Evolutionary conservation across 2,888 invertebrate species (phyloP).

Genomic region (Listrodromus nycthemerus): DNA sequence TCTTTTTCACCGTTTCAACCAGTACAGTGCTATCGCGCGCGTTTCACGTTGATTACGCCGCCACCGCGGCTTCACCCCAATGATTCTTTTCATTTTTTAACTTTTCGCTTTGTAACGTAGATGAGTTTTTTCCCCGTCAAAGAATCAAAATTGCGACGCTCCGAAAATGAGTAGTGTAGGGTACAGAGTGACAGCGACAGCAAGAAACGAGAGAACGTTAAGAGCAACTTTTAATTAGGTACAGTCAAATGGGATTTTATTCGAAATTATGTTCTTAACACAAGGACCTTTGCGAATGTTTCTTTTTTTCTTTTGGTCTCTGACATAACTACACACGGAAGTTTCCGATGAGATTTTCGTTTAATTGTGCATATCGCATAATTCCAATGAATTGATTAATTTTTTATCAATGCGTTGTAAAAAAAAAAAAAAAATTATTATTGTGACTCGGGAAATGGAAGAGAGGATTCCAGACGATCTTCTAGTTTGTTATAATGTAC

Average conservation of each 20-base stretch:
- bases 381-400: not conserved
- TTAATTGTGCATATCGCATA: no score
- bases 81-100: not conserved
- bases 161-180: not conserved
- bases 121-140: constrained; percentile 13
- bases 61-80: not conserved
- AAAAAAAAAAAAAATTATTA: no score
- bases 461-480: not conserved
- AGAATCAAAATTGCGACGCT: not conserved
- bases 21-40: not conserved
- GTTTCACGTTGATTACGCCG: constrained; percentile 12
- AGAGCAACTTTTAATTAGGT: not conserved
- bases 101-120: constrained; percentile 2
- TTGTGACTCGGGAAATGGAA: not conserved
- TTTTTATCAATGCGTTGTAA: not conserved
- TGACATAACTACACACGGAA: not conserved
- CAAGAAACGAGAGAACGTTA: not conserved
- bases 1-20: not conserved
- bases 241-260: not conserved
- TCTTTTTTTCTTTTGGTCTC: not conserved
- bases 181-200: not conserved
- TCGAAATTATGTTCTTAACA: not conserved
- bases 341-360: no score
- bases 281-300: not conserved
- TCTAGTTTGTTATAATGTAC: not conserved